Evolutionary conservation across 1,140 invertebrate species (phyloP).

Genomic region (Zaprionus africanus): DNA sequence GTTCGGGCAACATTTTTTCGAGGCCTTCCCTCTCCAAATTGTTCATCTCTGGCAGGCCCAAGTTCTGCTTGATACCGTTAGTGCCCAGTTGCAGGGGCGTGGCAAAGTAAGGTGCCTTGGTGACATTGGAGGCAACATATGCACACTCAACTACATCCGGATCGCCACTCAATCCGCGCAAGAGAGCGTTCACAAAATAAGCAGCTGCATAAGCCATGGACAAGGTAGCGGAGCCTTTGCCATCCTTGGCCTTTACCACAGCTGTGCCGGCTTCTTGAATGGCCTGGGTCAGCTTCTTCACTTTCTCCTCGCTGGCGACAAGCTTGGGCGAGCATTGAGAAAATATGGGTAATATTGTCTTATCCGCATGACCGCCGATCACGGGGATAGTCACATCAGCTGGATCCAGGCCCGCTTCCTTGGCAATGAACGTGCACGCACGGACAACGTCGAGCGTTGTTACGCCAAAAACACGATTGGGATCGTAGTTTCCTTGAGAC

Average conservation of each 20-base stretch:
- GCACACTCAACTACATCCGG: slow-evolving; percentile 95
- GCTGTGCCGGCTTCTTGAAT: slow-evolving; percentile 99
- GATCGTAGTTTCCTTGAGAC: slow-evolving; percentile 92
- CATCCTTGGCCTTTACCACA: slow-evolving; percentile 99
- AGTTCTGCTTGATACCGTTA: slow-evolving; percentile 95
- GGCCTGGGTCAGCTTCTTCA: slow-evolving; percentile 91
- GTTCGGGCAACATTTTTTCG: slow-evolving; percentile 94
- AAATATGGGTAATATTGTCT: slow-evolving; percentile 97
- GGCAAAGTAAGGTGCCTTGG: slow-evolving; percentile 96
- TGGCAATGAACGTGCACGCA: slow-evolving; percentile 95
- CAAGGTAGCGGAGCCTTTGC: slow-evolving; percentile 97
- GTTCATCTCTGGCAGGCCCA: slow-evolving; percentile 95
- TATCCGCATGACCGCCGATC: slow-evolving; percentile 98
- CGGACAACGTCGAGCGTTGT: slow-evolving; percentile 98
- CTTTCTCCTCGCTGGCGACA: slow-evolving; percentile 88
- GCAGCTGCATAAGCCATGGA: slow-evolving; percentile 99
- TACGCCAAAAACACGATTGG: slow-evolving; percentile 96
- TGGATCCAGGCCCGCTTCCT: slow-evolving; percentile 91
- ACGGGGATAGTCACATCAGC: slow-evolving; percentile 94
- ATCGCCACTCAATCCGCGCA: slow-evolving; percentile 92
- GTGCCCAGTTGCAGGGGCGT: slow-evolving; percentile 95
- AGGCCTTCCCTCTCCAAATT: slow-evolving; percentile 93
- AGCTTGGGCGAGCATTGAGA: slow-evolving; percentile 94
- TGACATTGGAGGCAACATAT: slow-evolving; percentile 94
- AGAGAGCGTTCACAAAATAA: slow-evolving; percentile 92